phyloP scores from a whole-genome alignment of 2,113 vertebrate genomes.

The Siniperca chuatsi region DNA sequence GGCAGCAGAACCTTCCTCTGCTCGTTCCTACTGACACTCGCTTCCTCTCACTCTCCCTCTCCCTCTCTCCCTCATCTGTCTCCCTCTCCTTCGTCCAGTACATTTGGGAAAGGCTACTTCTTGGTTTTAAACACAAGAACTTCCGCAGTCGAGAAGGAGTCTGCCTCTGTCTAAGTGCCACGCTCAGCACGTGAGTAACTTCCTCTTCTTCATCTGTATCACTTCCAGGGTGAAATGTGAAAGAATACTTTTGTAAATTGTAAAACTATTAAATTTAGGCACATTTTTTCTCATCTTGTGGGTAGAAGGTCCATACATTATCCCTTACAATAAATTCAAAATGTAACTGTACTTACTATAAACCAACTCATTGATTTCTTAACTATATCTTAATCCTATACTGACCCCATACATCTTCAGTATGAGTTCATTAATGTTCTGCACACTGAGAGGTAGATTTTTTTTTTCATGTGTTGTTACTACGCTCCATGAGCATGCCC shows the following conservation, averaged over 20 bases:
- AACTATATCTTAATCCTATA: neutral
- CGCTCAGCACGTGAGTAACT: conserved; percentile 91
- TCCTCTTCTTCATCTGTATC: conserved; percentile 18
- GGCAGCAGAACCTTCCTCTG: neutral
- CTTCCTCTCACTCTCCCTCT: neutral
- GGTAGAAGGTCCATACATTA: neutral
- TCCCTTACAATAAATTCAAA: neutral
- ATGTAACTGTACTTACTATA: neutral
- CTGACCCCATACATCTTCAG: neutral
- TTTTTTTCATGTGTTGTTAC: neutral
- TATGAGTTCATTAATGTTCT: neutral
- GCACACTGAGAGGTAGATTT: neutral
- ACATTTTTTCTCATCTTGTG: neutral
- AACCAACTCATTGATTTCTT: neutral
- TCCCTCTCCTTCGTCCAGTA: conserved; percentile 79
- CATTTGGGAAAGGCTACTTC: conserved; percentile 93
- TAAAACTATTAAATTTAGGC: neutral
- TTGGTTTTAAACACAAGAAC: conserved; percentile 98
- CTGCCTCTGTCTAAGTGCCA: conserved; percentile 93
- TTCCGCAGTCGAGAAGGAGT: conserved; percentile 95
- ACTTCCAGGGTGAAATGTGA: conserved; percentile 20
- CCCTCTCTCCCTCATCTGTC: neutral
- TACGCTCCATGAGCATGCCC: conserved; percentile 13
- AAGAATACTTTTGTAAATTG: neutral
- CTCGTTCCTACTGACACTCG: neutral